Percentiles rank a stretch among this genome's conserved stretches.
Evolutionary conservation across 2,888 invertebrate genomes (phyloP).

Genomic region (Pomacea canaliculata): DNA sequence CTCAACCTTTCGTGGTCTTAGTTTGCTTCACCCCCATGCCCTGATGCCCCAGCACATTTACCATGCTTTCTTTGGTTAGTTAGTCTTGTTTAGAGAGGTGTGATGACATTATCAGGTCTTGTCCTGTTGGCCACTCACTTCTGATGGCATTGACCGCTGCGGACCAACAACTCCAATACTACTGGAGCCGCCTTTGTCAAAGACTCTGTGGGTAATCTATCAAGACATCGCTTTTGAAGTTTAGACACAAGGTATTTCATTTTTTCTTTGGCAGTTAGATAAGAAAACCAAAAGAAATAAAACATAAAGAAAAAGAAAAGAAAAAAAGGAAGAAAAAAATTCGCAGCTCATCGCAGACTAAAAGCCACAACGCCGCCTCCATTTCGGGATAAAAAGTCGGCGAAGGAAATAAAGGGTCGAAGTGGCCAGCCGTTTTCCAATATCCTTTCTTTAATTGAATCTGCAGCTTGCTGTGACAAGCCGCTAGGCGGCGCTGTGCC

Average conservation of each 20-base stretch:
- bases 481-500: slow-evolving; percentile 28
- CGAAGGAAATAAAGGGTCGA: slow-evolving; percentile 4
- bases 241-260: background rate
- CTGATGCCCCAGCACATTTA: too few species aligned
- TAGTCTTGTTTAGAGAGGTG: too few species aligned
- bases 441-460: slow-evolving; percentile 36
- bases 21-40: too few species aligned
- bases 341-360: background rate
- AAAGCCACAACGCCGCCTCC: background rate
- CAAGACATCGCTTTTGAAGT: too few species aligned
- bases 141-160: too few species aligned
- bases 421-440: slow-evolving; percentile 23
- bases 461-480: slow-evolving; percentile 34
- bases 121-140: too few species aligned
- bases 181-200: too few species aligned
- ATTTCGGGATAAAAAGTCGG: slow-evolving; percentile 1
- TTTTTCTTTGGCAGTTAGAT: background rate
- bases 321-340: background rate
- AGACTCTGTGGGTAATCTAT: too few species aligned
- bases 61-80: too few species aligned
- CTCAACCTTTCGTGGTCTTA: too few species aligned
- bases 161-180: too few species aligned
- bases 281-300: background rate
- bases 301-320: background rate
- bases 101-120: too few species aligned